phyloP scores from a whole-genome alignment of 2,797 vertebrate species.

The Antrozous pallidus region DNA sequence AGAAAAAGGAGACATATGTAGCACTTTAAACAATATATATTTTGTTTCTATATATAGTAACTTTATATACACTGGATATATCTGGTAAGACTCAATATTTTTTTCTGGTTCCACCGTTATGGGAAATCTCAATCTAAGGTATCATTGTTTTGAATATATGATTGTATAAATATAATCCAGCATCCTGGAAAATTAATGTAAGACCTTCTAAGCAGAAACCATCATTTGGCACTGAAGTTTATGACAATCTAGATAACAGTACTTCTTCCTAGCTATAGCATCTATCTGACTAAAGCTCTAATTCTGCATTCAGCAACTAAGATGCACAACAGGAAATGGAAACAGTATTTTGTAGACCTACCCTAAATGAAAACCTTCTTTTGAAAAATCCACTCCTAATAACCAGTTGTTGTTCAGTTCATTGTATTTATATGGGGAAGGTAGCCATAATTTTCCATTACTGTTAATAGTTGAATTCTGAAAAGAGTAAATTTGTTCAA shows the following conservation, averaged over 20 bases:
- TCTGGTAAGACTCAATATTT: not conserved
- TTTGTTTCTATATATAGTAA: not conserved
- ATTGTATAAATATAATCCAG: not conserved
- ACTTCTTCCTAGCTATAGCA: not conserved
- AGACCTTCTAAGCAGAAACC: not conserved
- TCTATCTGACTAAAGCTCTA: not conserved
- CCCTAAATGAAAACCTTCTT: not conserved
- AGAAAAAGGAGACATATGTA: too few species aligned
- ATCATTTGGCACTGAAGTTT: not conserved
- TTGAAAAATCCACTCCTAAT: conserved; percentile 18
- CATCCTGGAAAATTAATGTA: not conserved
- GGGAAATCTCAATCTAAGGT: not conserved
- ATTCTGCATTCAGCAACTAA: not conserved
- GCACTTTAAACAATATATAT: too few species aligned
- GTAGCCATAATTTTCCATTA: conserved; percentile 35
- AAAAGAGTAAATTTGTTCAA: conserved; percentile 36
- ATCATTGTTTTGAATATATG: not conserved
- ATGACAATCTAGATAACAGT: not conserved
- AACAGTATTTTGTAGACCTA: not conserved
- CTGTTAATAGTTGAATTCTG: conserved; percentile 15
- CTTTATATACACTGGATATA: not conserved
- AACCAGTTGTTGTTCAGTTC: conserved; percentile 28
- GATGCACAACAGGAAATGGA: not conserved
- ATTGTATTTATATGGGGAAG: not conserved
- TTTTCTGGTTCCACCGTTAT: not conserved